phyloP scores from a whole-genome alignment of 2,888 invertebrate species.

The Cheilosia impressa region DNA sequence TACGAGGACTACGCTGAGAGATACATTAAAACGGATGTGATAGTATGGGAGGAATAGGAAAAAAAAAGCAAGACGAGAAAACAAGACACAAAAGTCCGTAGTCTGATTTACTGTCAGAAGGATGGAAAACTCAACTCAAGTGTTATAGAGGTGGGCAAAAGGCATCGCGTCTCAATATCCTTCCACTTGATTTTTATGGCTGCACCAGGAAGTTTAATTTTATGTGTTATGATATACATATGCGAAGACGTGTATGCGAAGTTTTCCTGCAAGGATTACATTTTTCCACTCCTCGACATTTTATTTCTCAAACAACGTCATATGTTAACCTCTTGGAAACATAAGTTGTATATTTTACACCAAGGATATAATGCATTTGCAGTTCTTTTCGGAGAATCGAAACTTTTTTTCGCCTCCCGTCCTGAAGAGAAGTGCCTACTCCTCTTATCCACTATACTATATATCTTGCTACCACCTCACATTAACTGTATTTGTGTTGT shows the following conservation, averaged over 20 bases:
- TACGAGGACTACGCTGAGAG: slow-evolving; percentile 22
- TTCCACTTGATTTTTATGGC: slow-evolving; percentile 65
- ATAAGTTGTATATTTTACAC: slow-evolving; percentile 34
- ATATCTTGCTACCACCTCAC: background rate
- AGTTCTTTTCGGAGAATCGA: background rate
- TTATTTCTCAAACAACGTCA: slow-evolving; percentile 13
- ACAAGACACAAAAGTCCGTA: slow-evolving; percentile 37
- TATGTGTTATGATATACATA: slow-evolving; percentile 19
- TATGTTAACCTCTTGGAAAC: slow-evolving; percentile 12
- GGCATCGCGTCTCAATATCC: slow-evolving; percentile 53
- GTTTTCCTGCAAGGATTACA: slow-evolving; percentile 13
- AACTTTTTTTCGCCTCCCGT: background rate
- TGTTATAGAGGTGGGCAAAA: slow-evolving; percentile 32
- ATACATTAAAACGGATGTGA: slow-evolving; percentile 36
- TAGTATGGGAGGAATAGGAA: background rate
- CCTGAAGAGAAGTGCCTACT: background rate
- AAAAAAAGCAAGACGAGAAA: background rate
- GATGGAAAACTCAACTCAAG: slow-evolving; percentile 23
- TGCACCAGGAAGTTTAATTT: slow-evolving; percentile 67
- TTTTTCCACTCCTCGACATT: background rate
- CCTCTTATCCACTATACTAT: background rate
- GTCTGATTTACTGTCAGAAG: slow-evolving; percentile 45
- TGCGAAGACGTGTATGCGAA: background rate
- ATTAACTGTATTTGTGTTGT: slow-evolving; percentile 25
- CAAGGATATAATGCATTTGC: slow-evolving; percentile 28